Evolutionary conservation across 92 coral and sea anemone genomes (phyloP), one percentile per base, ranked within the genome.

Genomic region (Pocillopora grandis): DNA sequence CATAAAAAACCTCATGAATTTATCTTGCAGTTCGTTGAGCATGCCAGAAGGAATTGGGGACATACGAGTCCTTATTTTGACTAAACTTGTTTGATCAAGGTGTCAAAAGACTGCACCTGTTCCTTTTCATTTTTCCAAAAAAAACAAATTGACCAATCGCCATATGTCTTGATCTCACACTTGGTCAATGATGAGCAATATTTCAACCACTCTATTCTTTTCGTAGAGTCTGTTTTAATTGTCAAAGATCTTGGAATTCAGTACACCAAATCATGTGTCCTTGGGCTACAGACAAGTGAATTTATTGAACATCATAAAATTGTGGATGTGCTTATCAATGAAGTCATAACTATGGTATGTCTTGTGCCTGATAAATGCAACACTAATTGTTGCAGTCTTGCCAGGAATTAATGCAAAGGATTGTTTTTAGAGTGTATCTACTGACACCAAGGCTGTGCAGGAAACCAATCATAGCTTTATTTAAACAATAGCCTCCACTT

Each of bases 221-320:
- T 33, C 1, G 35, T 55, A 80, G 86, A 83, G 17, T 73, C 86
- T 62, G 86, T 83, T 72, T 63, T 83, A 16, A n/a, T 83, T 75
- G 80, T 83, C 1, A 83, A 83, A 49, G 86, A 83, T 35, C 86
- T 83, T 74, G 86, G 86, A 64, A 55, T 83, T 52, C 86, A 83
- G 80, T 83, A 48, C 10, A 83, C 80, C 61, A 83, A 57, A 62
- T 73, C 35, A 42, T 72, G 86, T 15, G 18, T 17, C 23, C 65
- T 72, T 83, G 86, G 86, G 8, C 12, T 37, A 62, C 61, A 83
- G 52, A 83, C 73, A 49, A 74, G 70, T 48, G 74, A 83, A 19
- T 83, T 83, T 48, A 74, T 83, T 20, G 86, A 83, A 49, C 86
- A 83, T 10, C 73, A 83, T 19, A 83, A 67, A 63, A 52, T 83